These are phyloP conservation scores for Cercopithecus mitis DNA, from an alignment of 2,797 vertebrate species.

Conservation along the genomic window DNA sequence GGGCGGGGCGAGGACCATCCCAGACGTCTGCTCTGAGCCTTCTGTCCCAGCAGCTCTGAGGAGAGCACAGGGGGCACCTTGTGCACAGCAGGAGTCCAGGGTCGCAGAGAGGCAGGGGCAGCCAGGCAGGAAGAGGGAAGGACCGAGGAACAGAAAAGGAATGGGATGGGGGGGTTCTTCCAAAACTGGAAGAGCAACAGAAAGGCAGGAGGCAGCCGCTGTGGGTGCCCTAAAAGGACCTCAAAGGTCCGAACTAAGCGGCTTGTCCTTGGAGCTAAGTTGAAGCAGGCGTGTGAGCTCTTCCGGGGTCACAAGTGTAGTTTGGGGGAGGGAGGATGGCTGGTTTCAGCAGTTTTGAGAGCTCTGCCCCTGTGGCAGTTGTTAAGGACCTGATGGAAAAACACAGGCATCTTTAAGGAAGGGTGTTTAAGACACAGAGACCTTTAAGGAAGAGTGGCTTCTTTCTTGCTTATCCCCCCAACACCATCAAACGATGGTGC, in stretches of 20 bases:
- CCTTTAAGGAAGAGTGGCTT: background rate
- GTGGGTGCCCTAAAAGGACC: background rate
- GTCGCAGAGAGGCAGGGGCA: background rate
- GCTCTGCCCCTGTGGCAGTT: background rate
- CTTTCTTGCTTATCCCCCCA: background rate
- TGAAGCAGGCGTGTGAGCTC: background rate
- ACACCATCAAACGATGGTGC: background rate
- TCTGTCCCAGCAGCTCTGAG: background rate
- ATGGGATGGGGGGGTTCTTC: background rate
- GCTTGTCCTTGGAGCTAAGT: background rate
- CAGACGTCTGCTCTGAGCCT: background rate
- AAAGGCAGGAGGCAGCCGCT: background rate
- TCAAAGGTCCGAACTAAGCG: background rate
- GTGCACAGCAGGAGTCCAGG: background rate
- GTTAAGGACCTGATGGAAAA: background rate
- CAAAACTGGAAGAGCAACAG: background rate
- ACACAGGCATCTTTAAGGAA: background rate
- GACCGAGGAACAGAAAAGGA: background rate
- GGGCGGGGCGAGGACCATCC: background rate
- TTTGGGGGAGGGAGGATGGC: background rate
- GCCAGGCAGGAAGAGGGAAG: background rate
- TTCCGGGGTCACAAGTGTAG: no score
- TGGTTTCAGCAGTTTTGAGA: background rate
- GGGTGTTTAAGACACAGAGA: background rate
- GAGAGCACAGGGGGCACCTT: fast-evolving